These are phyloP conservation scores for Gambelia wislizenii DNA, from an alignment of 2,797 vertebrate species.

Conservation along the genomic window DNA sequence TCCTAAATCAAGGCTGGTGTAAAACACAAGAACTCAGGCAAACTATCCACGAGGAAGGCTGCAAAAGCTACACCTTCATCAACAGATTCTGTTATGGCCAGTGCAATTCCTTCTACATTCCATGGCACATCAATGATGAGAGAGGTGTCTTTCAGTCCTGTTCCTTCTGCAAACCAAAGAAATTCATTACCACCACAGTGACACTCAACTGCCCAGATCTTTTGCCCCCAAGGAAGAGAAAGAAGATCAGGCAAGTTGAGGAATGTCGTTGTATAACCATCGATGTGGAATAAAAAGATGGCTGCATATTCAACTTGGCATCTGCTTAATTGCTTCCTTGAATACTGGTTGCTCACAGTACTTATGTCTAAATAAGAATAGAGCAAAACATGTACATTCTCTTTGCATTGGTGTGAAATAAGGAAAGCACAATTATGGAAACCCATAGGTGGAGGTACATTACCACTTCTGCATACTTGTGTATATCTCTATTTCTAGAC, in stretches of 20 bases:
- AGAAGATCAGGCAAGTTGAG: conserved; percentile 94
- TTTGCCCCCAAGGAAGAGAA: conserved; percentile 94
- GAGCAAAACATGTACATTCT: too few relatives aligned
- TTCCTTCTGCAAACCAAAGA: conserved; percentile 96
- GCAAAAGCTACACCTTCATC: conserved; percentile 93
- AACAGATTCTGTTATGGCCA: conserved; percentile 98
- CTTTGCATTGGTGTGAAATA: background rate
- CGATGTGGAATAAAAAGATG: conserved; percentile 88
- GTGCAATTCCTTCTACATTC: conserved; percentile 99
- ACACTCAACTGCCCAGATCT: conserved; percentile 94
- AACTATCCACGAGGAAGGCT: conserved; percentile 96
- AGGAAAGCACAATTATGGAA: conserved; percentile 20
- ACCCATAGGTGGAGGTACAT: conserved; percentile 30
- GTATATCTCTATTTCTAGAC: background rate
- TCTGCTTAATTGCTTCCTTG: background rate
- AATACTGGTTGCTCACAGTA: conserved; percentile 42
- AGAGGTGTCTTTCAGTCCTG: conserved; percentile 97
- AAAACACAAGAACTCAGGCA: conserved; percentile 97
- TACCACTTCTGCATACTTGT: conserved; percentile 1
- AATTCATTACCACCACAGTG: conserved; percentile 93
- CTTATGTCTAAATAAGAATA: conserved; percentile 15
- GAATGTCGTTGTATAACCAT: conserved; percentile 96
- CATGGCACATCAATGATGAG: conserved; percentile 91
- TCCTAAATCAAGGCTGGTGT: conserved; percentile 97
- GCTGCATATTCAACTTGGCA: conserved; percentile 45